phyloP scores from a whole-genome alignment of 2,797 vertebrate species.

The Aselliscus stoliczkanus region DNA sequence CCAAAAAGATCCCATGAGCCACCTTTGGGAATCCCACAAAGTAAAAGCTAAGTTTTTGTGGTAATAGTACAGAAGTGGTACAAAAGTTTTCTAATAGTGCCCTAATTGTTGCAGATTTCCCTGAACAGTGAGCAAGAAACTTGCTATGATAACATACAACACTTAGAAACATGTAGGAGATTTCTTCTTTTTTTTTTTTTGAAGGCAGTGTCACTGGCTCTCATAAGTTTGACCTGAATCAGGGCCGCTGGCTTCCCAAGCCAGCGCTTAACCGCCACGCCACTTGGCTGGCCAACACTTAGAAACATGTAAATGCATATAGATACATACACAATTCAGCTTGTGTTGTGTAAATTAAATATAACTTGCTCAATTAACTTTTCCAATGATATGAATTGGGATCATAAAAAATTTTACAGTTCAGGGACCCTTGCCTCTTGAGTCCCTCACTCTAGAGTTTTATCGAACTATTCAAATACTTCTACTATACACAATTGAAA shows the following conservation, averaged over 20 bases:
- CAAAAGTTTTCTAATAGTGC: background rate
- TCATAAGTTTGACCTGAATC: too few species aligned
- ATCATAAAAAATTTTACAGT: constrained; percentile 10
- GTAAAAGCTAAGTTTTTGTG: background rate
- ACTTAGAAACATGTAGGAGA: background rate
- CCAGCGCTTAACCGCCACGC: too few species aligned
- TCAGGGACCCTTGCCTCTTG: background rate
- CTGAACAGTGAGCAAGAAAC: background rate
- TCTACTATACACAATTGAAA: background rate
- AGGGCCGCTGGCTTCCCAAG: too few species aligned
- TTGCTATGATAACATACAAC: background rate
- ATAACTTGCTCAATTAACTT: constrained; percentile 14
- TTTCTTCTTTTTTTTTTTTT: too few species aligned
- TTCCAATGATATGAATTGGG: background rate
- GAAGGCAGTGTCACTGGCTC: too few species aligned
- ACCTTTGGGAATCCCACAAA: background rate
- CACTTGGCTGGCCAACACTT: too few species aligned
- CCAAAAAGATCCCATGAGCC: background rate
- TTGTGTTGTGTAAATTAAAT: constrained; percentile 7
- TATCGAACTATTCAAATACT: background rate
- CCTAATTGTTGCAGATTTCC: background rate
- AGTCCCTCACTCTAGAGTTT: background rate
- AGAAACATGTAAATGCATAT: background rate
- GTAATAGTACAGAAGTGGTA: background rate
- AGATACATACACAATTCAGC: background rate